Evolutionary conservation across 1,140 invertebrate species (phyloP).

Genomic region (Neuroterus valhalla): DNA sequence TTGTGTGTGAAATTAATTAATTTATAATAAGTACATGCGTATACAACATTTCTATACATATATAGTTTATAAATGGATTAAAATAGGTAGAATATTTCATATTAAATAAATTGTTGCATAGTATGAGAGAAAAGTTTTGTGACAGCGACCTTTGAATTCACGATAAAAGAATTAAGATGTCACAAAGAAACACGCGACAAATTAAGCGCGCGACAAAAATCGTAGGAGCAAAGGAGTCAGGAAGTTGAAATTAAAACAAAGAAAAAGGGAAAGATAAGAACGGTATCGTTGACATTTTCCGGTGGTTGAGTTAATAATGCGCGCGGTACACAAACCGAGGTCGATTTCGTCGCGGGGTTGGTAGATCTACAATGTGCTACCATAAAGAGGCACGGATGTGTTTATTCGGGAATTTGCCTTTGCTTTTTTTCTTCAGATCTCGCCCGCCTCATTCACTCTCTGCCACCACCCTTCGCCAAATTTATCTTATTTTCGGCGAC

Average conservation of each 20-base stretch:
- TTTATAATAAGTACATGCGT: too few relatives aligned
- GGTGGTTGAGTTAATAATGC: constrained; percentile 75
- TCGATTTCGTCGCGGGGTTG: constrained; percentile 44
- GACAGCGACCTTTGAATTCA: neutral
- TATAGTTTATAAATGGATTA: too few relatives aligned
- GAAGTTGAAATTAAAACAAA: constrained; percentile 61
- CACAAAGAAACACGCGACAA: constrained; percentile 37
- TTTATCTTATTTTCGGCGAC: constrained; percentile 73
- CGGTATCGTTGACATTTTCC: constrained; percentile 72
- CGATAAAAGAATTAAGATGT: constrained; percentile 17
- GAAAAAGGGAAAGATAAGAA: constrained; percentile 60
- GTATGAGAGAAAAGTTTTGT: neutral
- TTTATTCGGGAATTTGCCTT: constrained; percentile 74
- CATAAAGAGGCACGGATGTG: constrained; percentile 73
- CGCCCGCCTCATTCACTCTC: constrained; percentile 38
- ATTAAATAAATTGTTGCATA: neutral
- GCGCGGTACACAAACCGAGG: constrained; percentile 65
- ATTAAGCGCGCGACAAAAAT: neutral
- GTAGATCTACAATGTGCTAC: constrained; percentile 62
- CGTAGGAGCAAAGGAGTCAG: neutral
- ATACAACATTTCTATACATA: too few relatives aligned
- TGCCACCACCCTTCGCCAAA: constrained; percentile 58
- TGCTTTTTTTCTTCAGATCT: constrained; percentile 53
- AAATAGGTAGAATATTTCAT: too few relatives aligned
- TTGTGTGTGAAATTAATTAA: too few relatives aligned